These are phyloP conservation scores for Diarsia dahlii DNA, from an alignment of 2,888 invertebrate genomes.

Conservation along the genomic window DNA sequence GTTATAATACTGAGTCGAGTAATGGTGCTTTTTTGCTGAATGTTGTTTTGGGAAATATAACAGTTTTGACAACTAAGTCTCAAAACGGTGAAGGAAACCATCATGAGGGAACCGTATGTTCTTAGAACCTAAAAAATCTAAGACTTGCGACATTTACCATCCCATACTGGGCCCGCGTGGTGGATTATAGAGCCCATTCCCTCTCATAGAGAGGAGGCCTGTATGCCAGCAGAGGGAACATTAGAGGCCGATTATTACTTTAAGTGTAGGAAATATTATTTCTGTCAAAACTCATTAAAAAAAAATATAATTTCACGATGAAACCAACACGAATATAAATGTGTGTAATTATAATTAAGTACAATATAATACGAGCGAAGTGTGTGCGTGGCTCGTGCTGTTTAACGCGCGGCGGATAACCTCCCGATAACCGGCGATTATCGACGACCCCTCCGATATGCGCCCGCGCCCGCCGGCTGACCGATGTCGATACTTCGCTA, in stretches of 20 bases:
- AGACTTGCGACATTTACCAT: too few relatives aligned
- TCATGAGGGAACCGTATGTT: too few relatives aligned
- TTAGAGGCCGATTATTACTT: too few relatives aligned
- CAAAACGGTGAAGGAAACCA: too few relatives aligned
- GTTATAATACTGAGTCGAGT: not conserved
- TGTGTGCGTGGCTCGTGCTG: conserved; percentile 74
- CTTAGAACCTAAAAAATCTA: too few relatives aligned
- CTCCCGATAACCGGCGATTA: conserved; percentile 68
- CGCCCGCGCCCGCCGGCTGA: conserved; percentile 8
- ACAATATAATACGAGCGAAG: conserved; percentile 17
- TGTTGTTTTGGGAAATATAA: not conserved
- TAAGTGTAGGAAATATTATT: not conserved
- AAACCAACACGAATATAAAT: conserved; percentile 22
- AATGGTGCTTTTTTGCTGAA: not conserved
- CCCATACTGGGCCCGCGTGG: too few relatives aligned
- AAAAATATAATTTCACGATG: not conserved
- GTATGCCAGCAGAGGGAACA: too few relatives aligned
- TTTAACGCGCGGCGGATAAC: conserved; percentile 68
- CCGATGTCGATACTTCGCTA: conserved; percentile 56
- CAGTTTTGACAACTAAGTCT: too few relatives aligned
- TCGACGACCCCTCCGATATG: conserved; percentile 62
- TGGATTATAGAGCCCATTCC: too few relatives aligned
- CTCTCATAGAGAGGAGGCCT: too few relatives aligned
- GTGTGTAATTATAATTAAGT: conserved; percentile 35
- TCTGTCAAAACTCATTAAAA: not conserved